A percentile compares a stretch with the other conserved stretches of the same genome.
These are phyloP conservation scores for Monodelphis domestica DNA, from an alignment of 2,797 vertebrate species.

Conservation along the genomic window DNA sequence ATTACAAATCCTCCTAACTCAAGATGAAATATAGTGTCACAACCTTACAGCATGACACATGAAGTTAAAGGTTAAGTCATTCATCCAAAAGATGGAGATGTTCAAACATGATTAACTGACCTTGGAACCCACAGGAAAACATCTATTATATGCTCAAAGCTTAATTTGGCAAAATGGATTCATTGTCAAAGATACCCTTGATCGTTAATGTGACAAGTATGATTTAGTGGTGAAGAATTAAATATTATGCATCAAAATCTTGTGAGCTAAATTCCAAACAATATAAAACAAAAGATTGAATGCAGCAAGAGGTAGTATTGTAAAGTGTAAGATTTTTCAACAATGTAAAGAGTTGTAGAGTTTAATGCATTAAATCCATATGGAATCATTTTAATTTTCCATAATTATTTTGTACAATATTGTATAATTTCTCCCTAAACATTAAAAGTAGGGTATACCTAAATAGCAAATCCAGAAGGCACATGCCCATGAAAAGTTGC, in stretches of 20 bases:
- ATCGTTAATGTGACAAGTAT: neutral
- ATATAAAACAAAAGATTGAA: neutral
- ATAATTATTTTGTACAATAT: neutral
- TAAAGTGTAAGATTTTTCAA: neutral
- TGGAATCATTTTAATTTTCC: neutral
- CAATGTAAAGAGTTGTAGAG: neutral
- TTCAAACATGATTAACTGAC: neutral
- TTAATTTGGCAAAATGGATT: neutral
- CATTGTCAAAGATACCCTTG: neutral
- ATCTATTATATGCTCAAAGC: neutral
- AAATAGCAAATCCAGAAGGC: conserved; percentile 35
- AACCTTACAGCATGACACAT: neutral
- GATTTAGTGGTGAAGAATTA: neutral
- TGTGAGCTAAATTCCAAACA: neutral
- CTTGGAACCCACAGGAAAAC: neutral
- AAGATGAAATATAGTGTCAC: neutral
- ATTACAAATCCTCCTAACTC: neutral
- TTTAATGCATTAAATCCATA: neutral
- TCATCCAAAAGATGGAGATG: neutral
- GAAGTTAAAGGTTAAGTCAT: neutral
- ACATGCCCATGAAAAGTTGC: conserved; percentile 11
- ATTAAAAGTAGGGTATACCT: conserved; percentile 46
- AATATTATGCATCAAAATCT: neutral
- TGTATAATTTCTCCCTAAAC: neutral
- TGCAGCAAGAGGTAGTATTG: neutral